Conservation (phyloP, 2,888 invertebrate species). For the Archaeoteleia sp. region DNA sequence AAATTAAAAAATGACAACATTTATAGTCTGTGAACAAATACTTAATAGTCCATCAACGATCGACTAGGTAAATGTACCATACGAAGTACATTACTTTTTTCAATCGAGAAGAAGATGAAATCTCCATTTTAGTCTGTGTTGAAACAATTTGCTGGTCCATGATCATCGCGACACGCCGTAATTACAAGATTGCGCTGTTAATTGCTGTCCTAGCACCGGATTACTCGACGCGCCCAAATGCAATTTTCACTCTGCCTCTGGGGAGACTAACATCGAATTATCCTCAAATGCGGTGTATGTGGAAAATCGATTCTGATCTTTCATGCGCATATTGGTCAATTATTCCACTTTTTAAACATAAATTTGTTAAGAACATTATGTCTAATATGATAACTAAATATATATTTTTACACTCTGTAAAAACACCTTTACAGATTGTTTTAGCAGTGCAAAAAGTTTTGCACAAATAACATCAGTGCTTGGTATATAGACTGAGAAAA, state of each 20-base stretch:
- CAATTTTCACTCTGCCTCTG: slow-evolving; percentile 30
- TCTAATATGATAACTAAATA: neutral
- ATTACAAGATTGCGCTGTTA: slow-evolving; percentile 44
- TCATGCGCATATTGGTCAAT: slow-evolving; percentile 1
- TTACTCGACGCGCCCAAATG: slow-evolving; percentile 17
- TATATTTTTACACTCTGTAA: too few relatives aligned
- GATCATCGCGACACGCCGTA: slow-evolving; percentile 35
- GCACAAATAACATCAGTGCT: too few relatives aligned
- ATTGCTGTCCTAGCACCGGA: slow-evolving; percentile 34
- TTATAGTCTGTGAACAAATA: too few relatives aligned
- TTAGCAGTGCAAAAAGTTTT: too few relatives aligned
- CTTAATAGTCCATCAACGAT: too few relatives aligned
- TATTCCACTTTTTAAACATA: slow-evolving; percentile 1
- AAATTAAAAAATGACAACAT: too few relatives aligned
- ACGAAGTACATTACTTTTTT: too few relatives aligned
- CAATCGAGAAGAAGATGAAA: too few relatives aligned
- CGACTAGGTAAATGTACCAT: too few relatives aligned
- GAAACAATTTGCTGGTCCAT: slow-evolving; percentile 34
- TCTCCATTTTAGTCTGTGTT: too few relatives aligned
- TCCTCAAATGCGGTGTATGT: slow-evolving; percentile 26
- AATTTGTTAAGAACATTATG: neutral
- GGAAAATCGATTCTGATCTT: slow-evolving; percentile 23
- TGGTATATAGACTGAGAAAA: too few relatives aligned
- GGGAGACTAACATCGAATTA: slow-evolving; percentile 24
- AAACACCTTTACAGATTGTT: too few relatives aligned